These are phyloP conservation scores for Sebastes hopkinsi DNA, from an alignment of 2,797 vertebrate species.

Conservation along the genomic window DNA sequence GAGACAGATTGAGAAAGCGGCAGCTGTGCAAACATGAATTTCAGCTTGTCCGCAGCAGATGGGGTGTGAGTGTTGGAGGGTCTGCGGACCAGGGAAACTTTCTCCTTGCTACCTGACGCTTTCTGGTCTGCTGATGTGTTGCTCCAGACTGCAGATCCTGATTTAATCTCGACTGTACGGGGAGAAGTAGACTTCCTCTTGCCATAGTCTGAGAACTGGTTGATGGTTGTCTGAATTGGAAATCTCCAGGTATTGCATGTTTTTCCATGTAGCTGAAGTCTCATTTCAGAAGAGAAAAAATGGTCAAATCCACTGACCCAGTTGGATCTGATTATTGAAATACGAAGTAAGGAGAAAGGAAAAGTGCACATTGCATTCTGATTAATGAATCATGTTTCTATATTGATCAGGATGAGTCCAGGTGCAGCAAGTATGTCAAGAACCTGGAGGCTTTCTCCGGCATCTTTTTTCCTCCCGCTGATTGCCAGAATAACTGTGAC, in stretches of 20 bases:
- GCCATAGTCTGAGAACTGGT: constrained; percentile 13
- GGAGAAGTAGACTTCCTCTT: constrained; percentile 28
- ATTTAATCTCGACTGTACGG: constrained; percentile 44
- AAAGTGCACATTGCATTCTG: background rate
- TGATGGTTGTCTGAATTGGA: constrained; percentile 15
- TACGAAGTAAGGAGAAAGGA: background rate
- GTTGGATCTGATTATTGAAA: constrained; percentile 16
- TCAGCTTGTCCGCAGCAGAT: constrained; percentile 49
- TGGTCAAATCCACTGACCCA: background rate
- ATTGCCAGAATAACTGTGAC: constrained; percentile 71
- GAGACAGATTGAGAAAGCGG: constrained; percentile 49
- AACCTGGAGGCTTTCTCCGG: constrained; percentile 10
- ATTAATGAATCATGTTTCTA: constrained; percentile 12
- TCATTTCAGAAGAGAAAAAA: background rate
- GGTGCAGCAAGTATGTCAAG: constrained; percentile 51
- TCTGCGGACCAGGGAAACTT: constrained; percentile 19
- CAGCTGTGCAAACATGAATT: constrained; percentile 78
- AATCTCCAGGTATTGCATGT: constrained; percentile 1
- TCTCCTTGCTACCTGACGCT: constrained; percentile 45
- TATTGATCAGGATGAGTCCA: constrained; percentile 48
- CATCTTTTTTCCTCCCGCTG: constrained; percentile 48
- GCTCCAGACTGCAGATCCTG: constrained; percentile 42
- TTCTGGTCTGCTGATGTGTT: constrained; percentile 30
- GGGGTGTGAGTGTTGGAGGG: constrained; percentile 36
- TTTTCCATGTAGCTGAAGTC: constrained; percentile 4